Conservation (phyloP, 1,140 invertebrate species). For the Heliothis subflexa region DNA sequence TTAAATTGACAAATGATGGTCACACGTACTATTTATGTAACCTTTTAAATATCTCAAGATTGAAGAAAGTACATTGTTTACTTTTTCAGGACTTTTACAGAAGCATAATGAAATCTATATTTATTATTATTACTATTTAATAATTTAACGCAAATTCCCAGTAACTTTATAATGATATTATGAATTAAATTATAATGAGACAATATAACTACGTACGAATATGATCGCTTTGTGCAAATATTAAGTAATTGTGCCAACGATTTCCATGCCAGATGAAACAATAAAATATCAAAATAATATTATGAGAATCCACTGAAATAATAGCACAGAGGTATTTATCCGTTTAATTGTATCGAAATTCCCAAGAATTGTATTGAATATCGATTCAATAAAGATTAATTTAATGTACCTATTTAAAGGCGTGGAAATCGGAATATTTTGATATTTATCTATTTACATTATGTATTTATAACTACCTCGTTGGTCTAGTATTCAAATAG, state of each 20-base stretch:
- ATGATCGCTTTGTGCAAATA: background rate
- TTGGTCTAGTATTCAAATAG: no score
- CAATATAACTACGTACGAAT: background rate
- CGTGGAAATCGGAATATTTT: background rate
- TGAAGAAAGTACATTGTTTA: no score
- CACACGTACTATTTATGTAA: no score
- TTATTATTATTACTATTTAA: no score
- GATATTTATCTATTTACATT: no score
- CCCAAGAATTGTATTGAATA: conserved; percentile 25
- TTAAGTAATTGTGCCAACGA: conserved; percentile 21
- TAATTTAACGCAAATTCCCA: background rate
- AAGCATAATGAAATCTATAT: no score
- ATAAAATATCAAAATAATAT: conserved; percentile 29
- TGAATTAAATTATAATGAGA: background rate
- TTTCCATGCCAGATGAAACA: conserved; percentile 8
- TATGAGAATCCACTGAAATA: conserved; percentile 10
- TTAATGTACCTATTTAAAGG: no score
- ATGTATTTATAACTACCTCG: no score
- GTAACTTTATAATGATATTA: background rate
- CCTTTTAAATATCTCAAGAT: no score
- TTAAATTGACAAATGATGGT: no score
- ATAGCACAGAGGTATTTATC: conserved; percentile 14
- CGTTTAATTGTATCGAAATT: conserved; percentile 18
- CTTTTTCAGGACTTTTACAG: no score
- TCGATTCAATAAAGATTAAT: background rate